Evolutionary conservation across 2,888 invertebrate genomes (phyloP), one percentile per base, ranked within the genome.

Genomic region (Thumatha senex): DNA sequence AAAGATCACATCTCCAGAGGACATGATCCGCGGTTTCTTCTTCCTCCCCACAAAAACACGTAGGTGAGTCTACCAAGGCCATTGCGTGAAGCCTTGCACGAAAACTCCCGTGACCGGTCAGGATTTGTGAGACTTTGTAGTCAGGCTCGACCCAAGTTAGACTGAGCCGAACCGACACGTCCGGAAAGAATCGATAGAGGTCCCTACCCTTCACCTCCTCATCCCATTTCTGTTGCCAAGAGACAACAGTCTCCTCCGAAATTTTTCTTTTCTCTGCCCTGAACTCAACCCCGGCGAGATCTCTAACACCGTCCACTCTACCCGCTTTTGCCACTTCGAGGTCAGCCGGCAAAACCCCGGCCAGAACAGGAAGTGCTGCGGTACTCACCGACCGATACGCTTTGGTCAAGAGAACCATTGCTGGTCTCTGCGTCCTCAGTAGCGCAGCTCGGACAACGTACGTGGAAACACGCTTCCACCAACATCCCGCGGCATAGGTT

Each of bases 301-400:
- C 15, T 10, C 12, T 11, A 2, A 35, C 13, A 29, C n/a, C 36
- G 12, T 35, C 29, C 8, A n/a, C 36, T 35, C 36, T 15, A 2
- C 46, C 46, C 7, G 46, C 46, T 59, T 62, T 30, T 1, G 2
- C 61, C 64, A 64, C 67, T 63, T 65, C 65, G 51, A 54, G 63
- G 61, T 41, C 41, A 7, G 30, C 41, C 3, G 41, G 41, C 8
- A 41, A 31, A 3, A 41, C 41, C 1, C 41, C 41, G 1, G 31
- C 41, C 2, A 41, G 41, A 9, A 41, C 41, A 1, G 41, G 30
- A 0, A 41, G 14, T 0, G 41, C 41, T 0, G 41, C 10, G 3
- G 31, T 41, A 14, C 41, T 31, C 1, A 1, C 18, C 14, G 31
- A 29, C 0, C 12, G n/a, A 18, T 40, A 40, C 5, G 18, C 18